phyloP scores from a whole-genome alignment of 2,113 vertebrate species.

The Hoplias malabaricus region DNA sequence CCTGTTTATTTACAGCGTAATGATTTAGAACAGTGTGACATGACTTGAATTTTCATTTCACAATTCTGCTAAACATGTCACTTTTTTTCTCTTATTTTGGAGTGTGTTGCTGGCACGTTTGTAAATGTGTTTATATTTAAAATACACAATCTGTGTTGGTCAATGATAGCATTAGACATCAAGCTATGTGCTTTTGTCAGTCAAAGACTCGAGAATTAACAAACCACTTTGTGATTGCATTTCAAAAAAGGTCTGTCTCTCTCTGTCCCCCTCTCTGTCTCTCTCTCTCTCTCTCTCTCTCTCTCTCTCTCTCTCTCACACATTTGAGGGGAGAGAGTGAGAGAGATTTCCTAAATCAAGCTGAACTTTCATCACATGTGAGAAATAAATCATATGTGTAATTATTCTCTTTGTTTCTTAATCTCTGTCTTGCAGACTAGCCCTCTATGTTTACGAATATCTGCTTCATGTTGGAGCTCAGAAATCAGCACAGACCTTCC shows the following conservation, averaged over 20 bases:
- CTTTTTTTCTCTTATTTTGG: too few relatives aligned
- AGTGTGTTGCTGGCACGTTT: too few relatives aligned
- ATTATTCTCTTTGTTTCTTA: background rate
- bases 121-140: too few relatives aligned
- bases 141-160: too few relatives aligned
- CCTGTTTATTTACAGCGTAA: too few relatives aligned
- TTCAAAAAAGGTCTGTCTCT: background rate
- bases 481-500: conserved; percentile 98
- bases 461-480: conserved; percentile 98
- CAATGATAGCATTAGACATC: too few relatives aligned
- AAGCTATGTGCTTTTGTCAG: too few relatives aligned
- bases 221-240: background rate
- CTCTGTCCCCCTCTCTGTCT: background rate
- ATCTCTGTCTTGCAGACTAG: conserved; percentile 79
- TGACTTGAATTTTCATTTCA: too few relatives aligned
- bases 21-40: too few relatives aligned
- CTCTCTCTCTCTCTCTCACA: conserved; percentile 8
- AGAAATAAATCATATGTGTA: background rate
- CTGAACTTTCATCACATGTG: background rate
- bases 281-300: conserved; percentile 15
- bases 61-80: too few relatives aligned
- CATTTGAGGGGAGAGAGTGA: too few relatives aligned
- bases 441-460: conserved; percentile 98
- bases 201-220: too few relatives aligned
- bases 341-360: background rate